Evolutionary conservation across 2,888 invertebrate genomes (phyloP), one percentile per base, ranked within the genome.

Genomic region (Platycheirus albimanus): DNA sequence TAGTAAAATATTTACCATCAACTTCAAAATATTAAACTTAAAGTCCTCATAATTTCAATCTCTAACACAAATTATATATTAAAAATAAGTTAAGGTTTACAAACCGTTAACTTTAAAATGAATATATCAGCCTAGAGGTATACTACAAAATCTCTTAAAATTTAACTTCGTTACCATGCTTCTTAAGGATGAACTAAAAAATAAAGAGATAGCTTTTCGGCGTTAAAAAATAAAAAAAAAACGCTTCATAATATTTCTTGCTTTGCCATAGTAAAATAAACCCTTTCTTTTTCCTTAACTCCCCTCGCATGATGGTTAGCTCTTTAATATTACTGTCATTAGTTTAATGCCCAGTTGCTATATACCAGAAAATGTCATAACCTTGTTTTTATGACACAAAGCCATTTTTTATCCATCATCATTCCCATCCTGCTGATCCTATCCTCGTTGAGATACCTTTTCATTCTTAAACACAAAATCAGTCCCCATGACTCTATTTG

Each of bases 401-500:
- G 24, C 20, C 0, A 13, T 56, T 56, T 33, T 24, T 19, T 30
- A 3, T 3, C 30, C 52, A 15, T 30, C 7, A 20, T n/a, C 24
- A 24, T 24, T 24, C 24, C n/a, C 36, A 3, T 10, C 3, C n/a
- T n/a, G 8, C 13, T 4, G 24, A n/a, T n/a, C 24, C 20, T 8
- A 24, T 6, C 38, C 15, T 13, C 20, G 13, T 51, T 24, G 15
- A 3, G 5, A 4, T 58, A 41, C 24, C 24, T 58, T 58, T 41
- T 41, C 11, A 41, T 41, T 41, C 11, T 24, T 15, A 15, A 41
- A 10, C 10, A 41, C 1, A 58, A 24, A 33, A 13, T 20, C 7
- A 20, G 15, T 15, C 8, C 45, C 47, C 38, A 13, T 17, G 4
- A 58, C 28, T 66, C 66, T 5, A 15, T 33, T 8, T 58, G 67